These are phyloP conservation scores for Oryzias celebensis DNA, from an alignment of 2,113 vertebrate species.

Conservation along the genomic window DNA sequence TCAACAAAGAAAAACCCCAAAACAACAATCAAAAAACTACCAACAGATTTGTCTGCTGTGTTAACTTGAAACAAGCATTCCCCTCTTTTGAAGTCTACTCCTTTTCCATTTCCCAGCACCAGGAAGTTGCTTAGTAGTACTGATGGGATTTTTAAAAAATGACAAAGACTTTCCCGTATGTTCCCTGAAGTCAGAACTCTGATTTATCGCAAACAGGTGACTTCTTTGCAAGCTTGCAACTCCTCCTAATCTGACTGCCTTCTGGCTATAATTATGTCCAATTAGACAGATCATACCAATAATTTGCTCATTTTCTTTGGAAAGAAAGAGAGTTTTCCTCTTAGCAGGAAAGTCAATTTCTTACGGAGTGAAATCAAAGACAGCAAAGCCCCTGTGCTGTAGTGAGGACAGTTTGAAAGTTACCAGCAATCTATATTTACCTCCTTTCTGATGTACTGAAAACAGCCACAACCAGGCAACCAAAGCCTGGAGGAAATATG, in stretches of 20 bases:
- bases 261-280: slow-evolving; percentile 66
- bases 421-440: slow-evolving; percentile 49
- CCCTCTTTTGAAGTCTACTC: slow-evolving; percentile 25
- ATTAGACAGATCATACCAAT: slow-evolving; percentile 60
- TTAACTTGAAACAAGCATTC: slow-evolving; percentile 30
- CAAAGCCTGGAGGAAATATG: slow-evolving; percentile 31
- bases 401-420: slow-evolving; percentile 13
- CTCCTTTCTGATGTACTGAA: slow-evolving; percentile 26
- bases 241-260: slow-evolving; percentile 50
- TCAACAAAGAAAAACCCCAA: slow-evolving; percentile 13
- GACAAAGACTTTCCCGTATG: slow-evolving; percentile 41
- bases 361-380: slow-evolving; percentile 17
- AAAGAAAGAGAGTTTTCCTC: slow-evolving; percentile 23
- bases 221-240: slow-evolving; percentile 41
- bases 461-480: slow-evolving; percentile 56
- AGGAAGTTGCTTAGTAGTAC: slow-evolving; percentile 34
- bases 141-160: slow-evolving; percentile 32
- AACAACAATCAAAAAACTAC: slow-evolving; percentile 3
- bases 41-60: neutral
- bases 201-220: slow-evolving; percentile 72
- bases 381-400: slow-evolving; percentile 7
- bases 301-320: slow-evolving; percentile 57
- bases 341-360: slow-evolving; percentile 10
- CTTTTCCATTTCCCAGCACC: slow-evolving; percentile 9
- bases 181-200: slow-evolving; percentile 36